Base-by-base conservation (phyloP, 2,797 vertebrate species). In the Danio choprae region DNA sequence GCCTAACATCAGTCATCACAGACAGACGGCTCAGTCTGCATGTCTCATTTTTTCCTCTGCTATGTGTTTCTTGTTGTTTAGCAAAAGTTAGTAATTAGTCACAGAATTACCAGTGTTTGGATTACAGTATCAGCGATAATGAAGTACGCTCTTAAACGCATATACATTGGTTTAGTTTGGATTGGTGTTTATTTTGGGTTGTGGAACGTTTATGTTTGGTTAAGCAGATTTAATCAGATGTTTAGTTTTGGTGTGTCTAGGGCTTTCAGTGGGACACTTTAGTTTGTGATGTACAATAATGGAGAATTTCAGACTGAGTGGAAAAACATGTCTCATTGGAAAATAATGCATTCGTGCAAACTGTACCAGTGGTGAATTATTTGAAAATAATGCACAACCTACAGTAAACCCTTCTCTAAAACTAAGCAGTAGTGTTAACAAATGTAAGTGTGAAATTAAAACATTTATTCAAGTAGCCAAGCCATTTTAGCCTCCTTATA, bases 1-100 rank as follows among this genome's bases (percentile, higher is more conserved):
- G 10, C 18, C 48, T 46, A 40, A 68, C 12, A 50, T 78, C 29
- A 59, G 64, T 59, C n/a, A 78, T 60, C 44, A 60, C 38, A 22
- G 12, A 38, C 5, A 58, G 64, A 38, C 15, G 12, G 43, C 15
- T 60, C 60, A 44, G 56, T 40, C 44, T 53, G 5, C 48, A 6
- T 68, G 9, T 48, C 13, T 41, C 16, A 16, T n/a, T 38, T 11
- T 74, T n/a, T 81, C 64, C 41, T 60, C 36, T 10, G 4, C 53
- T 60, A 1, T 59, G 5, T 20, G 5, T 51, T 40, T 74, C 5
- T 62, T 18, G 16, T n/a, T 29, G 46, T 55, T 12, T 62, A 44
- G 20, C 36, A 70, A 56, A 56, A 29, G 69, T 10, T 72, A 56
- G 22, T 16, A 29, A 8, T 29, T 43, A 44, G 43, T 62, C 62